phyloP scores from a whole-genome alignment of 1,140 invertebrate species.

The Aricia agestis region DNA sequence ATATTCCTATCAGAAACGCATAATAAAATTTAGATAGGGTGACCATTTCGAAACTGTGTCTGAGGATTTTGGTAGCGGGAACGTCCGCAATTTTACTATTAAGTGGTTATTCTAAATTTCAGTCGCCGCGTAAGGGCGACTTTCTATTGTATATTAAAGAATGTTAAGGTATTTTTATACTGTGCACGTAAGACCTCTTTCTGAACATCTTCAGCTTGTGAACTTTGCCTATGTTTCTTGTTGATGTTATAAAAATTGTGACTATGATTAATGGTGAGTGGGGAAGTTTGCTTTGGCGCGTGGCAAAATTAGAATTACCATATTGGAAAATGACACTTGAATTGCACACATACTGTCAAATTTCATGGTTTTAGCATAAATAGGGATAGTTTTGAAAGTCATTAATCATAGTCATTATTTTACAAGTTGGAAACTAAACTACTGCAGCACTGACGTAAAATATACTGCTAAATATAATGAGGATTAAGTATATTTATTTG shows the following conservation, averaged over 20 bases:
- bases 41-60: neutral
- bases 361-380: too few species aligned
- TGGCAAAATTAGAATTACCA: too few species aligned
- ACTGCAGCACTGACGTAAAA: neutral
- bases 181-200: slow-evolving; percentile 13
- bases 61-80: neutral
- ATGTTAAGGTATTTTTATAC: slow-evolving; percentile 14
- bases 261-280: neutral
- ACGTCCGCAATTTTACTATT: slow-evolving; percentile 4
- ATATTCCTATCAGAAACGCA: slow-evolving; percentile 15
- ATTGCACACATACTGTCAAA: too few species aligned
- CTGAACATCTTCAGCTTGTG: slow-evolving; percentile 2
- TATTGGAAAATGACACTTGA: too few species aligned
- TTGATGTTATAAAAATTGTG: neutral
- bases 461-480: neutral
- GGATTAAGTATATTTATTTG: neutral
- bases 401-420: neutral
- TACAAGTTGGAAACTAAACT: neutral
- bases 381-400: neutral
- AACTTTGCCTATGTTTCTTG: neutral
- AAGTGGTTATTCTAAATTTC: slow-evolving; percentile 12
- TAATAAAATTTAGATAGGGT: neutral
- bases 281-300: neutral
- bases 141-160: slow-evolving; percentile 14
- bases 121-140: slow-evolving; percentile 1